Percentiles rank a stretch among this genome's conserved stretches.
Evolutionary conservation across 1,140 invertebrate species (phyloP).

Genomic region (Halyomorpha halys): DNA sequence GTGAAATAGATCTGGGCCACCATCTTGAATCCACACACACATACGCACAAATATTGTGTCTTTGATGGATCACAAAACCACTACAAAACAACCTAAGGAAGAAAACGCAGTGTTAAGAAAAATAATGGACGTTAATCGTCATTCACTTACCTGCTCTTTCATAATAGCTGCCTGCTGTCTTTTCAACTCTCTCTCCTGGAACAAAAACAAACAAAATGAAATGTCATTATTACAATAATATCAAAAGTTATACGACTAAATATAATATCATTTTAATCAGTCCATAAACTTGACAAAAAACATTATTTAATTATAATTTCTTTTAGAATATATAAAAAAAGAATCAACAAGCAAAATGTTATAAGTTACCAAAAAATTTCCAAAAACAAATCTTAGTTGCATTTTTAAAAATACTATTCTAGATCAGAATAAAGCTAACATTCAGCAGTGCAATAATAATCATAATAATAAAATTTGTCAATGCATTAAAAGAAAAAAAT

Average conservation of each 20-base stretch:
- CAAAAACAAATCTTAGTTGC: not conserved
- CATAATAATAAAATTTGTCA: not conserved
- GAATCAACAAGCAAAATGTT: too few relatives aligned
- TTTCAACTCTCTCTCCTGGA: slow-evolving; percentile 77
- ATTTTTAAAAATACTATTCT: slow-evolving; percentile 3
- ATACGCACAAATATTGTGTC: not conserved
- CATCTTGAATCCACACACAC: slow-evolving; percentile 3
- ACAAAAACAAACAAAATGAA: slow-evolving; percentile 35
- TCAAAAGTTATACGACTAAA: not conserved
- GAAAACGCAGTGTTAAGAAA: slow-evolving; percentile 18
- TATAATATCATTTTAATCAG: too few relatives aligned
- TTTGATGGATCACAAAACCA: slow-evolving; percentile 1
- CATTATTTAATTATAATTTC: too few relatives aligned
- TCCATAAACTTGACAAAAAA: too few relatives aligned
- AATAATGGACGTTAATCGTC: slow-evolving; percentile 24
- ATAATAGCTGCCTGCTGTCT: slow-evolving; percentile 72
- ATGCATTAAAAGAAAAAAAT: too few relatives aligned
- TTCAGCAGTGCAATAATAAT: slow-evolving; percentile 12
- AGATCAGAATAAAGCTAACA: slow-evolving; percentile 23
- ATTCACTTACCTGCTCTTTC: slow-evolving; percentile 70
- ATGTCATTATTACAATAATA: not conserved
- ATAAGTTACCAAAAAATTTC: not conserved
- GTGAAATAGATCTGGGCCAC: slow-evolving; percentile 16
- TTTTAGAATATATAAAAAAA: too few relatives aligned
- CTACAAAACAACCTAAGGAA: slow-evolving; percentile 5